Conservation (phyloP, 1,140 invertebrate genomes). For the Lanistes nyassanus region DNA sequence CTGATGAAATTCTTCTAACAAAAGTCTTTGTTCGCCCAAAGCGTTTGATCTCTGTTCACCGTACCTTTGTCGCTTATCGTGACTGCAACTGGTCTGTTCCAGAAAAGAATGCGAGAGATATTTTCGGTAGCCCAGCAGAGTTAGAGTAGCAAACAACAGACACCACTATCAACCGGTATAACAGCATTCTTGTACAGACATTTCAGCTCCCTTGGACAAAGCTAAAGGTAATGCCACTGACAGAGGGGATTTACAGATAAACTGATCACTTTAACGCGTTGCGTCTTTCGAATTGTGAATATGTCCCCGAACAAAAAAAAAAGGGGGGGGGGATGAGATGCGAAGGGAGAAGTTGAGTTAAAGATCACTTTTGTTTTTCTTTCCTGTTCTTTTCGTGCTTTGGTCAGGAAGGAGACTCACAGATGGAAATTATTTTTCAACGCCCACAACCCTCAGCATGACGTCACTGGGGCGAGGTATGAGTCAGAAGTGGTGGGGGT, state of each 20-base stretch:
- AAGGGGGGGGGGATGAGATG: neutral
- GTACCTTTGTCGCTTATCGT: no score
- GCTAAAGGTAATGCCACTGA: neutral
- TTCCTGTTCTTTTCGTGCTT: no score
- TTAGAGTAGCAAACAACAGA: neutral
- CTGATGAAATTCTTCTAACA: no score
- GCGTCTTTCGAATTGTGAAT: neutral
- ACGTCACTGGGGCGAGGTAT: neutral
- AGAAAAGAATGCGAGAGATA: no score
- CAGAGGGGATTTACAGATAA: neutral
- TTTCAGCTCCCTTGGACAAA: no score
- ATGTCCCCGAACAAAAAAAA: neutral
- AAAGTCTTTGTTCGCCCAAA: no score
- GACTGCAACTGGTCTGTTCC: no score
- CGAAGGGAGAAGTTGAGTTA: neutral
- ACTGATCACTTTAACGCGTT: neutral
- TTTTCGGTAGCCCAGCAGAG: no score
- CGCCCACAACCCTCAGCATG: neutral
- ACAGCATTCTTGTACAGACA: no score
- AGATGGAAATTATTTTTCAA: neutral
- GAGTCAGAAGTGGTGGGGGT: neutral
- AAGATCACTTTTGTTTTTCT: no score
- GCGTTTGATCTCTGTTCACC: no score
- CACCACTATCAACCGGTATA: no score
- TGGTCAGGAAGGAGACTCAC: neutral